Conservation (phyloP, 2,888 invertebrate species). For the Epistrophe grossulariae region DNA sequence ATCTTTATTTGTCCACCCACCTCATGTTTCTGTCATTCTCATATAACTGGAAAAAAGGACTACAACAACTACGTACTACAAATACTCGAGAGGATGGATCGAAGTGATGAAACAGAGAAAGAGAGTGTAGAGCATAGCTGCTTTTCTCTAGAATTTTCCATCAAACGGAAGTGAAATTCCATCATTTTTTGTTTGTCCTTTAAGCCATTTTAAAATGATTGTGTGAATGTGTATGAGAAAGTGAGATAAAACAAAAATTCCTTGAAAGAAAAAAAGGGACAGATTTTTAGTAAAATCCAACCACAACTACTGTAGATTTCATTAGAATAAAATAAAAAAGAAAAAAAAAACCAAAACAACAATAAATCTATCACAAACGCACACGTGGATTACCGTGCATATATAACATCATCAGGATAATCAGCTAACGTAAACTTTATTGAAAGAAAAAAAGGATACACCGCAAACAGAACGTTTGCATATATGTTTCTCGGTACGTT, state of each 20-base stretch:
- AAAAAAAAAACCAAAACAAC: background rate
- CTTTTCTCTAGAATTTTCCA: slow-evolving; percentile 66
- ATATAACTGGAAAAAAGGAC: slow-evolving; percentile 39
- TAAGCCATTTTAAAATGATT: slow-evolving; percentile 23
- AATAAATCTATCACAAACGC: slow-evolving; percentile 45
- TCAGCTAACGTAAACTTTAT: background rate
- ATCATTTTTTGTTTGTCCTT: slow-evolving; percentile 15
- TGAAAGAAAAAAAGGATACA: slow-evolving; percentile 12
- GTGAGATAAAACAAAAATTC: background rate
- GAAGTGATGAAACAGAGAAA: slow-evolving; percentile 7
- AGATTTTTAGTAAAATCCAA: slow-evolving; percentile 1
- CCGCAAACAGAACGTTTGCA: background rate
- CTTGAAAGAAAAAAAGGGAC: background rate
- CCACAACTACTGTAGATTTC: slow-evolving; percentile 10
- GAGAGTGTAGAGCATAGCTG: slow-evolving; percentile 42
- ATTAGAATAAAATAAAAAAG: background rate
- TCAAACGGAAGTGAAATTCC: slow-evolving; percentile 54
- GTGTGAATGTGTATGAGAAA: background rate
- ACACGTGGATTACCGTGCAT: slow-evolving; percentile 72
- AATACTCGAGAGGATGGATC: slow-evolving; percentile 18
- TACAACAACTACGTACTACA: slow-evolving; percentile 22
- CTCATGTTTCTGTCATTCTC: slow-evolving; percentile 42
- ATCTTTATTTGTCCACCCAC: slow-evolving; percentile 31
- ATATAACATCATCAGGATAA: slow-evolving; percentile 2
- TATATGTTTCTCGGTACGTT: slow-evolving; percentile 58